Evolutionary conservation across 2,797 vertebrate species (phyloP), one percentile per base, ranked within the genome.

Genomic region (Danio kyathit): DNA sequence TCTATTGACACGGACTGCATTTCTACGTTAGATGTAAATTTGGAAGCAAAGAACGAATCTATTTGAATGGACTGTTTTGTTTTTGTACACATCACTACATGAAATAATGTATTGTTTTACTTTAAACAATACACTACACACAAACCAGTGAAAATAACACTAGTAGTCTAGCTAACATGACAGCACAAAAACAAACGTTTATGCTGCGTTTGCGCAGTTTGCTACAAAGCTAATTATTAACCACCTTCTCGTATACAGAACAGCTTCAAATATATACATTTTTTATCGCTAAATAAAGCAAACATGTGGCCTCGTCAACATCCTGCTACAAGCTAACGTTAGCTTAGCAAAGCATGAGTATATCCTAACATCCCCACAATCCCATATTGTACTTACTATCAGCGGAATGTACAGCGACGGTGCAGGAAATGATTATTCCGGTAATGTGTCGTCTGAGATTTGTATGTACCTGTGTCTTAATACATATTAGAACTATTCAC

Each of bases 251-350:
- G 14, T 14, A 7, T 13, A 40, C 29, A 38, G 48, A 49, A 69
- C 1, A 48, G 1, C 3, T 48, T 67, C 7, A 59, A 57, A 5
- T 0, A 5, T 29, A 1, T 48, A 48, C 1, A 7, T 43, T 79
- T 56, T 56, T 40, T 51, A 0, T 43, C 29, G 1, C 13, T 43
- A 43, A 16, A 49, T 12, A 4, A 16, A 17, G 61, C 38, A 79
- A 79, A 44, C 66, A 71, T 79, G 56, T 61, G 76, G 38, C 57
- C 66, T 61, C 46, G 66, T 4, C 6, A 51, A 16, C n/a, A 51
- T 71, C 57, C 76, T n/a, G 76, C 66, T 63, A 79, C 12, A 71
- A 14, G 65, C 66, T 79, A 79, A 61, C 56, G 6, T 38, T 79
- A 79, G 46, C 46, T 61, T 51, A 63, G 76, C 29, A 40, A 76